Evolutionary conservation across 2,888 invertebrate genomes (phyloP), one percentile per base, ranked within the genome.

Genomic region (Tuberolachnus salignus): DNA sequence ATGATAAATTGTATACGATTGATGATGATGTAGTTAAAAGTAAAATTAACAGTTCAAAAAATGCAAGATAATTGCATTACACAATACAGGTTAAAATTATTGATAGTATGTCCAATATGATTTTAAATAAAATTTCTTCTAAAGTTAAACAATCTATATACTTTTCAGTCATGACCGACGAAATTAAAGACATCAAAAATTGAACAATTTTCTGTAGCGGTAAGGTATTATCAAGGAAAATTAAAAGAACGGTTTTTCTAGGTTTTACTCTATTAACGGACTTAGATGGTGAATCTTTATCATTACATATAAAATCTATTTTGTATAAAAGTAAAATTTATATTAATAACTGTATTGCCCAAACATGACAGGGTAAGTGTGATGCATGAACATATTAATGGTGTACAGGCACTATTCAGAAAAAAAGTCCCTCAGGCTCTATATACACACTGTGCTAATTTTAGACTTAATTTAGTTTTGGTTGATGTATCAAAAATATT

Each of bases 121-220:
- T 59, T 34, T n/a, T 59, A 59, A 6, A 1, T 59, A 59, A 59
- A 26, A 59, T 59, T 59, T 71, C 71, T 16, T 16, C 11, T 16
- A 3, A 51, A 16, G 16, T 8, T 8, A 46, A 46, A 13, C 1
- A 51, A 51, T 51, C 16, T 14, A 16, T 51, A 14, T 51, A 16
- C 16, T 51, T 51, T 51, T 14, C 16, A 51, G 51, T 51, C 51
- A 51, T 51, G 51, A 16, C 51, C 16, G 14, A 51, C 16, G 16
- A 51, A 10, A 51, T 16, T 3, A 51, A 51, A 51, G 51, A 16
- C 16, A 6, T 23, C 21, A 14, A 57, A 42, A 16, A 34, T 16
- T 42, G 72, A 72, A 19, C 72, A 72, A 26, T 63, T 73, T 13
- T 44, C 26, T 4, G 23, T 59, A 46, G 73, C 42, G 16, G 63